Evolutionary conservation across 64 coral and sea anemone genomes (phyloP), one percentile per base, ranked within the genome.

Genomic region (Montipora cactus): DNA sequence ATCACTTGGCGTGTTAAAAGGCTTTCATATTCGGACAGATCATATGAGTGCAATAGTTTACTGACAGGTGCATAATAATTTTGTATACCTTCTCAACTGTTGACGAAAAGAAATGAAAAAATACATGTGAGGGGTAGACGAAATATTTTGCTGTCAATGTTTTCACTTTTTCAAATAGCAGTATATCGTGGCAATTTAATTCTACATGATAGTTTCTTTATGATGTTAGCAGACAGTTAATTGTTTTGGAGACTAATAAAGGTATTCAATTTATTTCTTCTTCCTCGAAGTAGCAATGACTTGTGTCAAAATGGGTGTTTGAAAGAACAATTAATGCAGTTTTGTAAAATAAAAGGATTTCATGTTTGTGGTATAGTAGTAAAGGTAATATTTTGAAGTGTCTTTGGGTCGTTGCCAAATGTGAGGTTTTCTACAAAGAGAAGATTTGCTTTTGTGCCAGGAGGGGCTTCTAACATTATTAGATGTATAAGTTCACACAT

Each of bases 191-290:
- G 53, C 53, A 57, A 57, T 57, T 57, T 57, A 37, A 8, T 64
- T 64, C 13, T 83, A 37, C 28, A 67, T 10, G 22, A 84, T 47
- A 19, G 81, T 84, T 67, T 44, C 57, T 4, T 47, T 67, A 84
- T 84, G 67, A 8, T 59, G 20, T 23, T 23, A 5, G 25, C 52
- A 84, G 37, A n/a, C 28, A 45, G 81, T 46, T 37, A 81, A 44
- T 67, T 67, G 25, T 64, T 44, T 84, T 67, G 13, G 25, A 84
- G 81, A 67, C 59, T 84, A 67, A 67, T 67, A 84, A 84, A 67
- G 58, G 8, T 67, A 67, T 67, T 47, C 44, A 48, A 84, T 47
- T 84, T 62, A 61, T 25, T 18, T 61, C 55, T 52, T 61, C 1
- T 14, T 44, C 4, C 77, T 79, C 7, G 8, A 48, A 53, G 51